Evolutionary conservation across 2,888 invertebrate species (phyloP), one percentile per base, ranked within the genome.

Genomic region (Drosophila anceps): DNA sequence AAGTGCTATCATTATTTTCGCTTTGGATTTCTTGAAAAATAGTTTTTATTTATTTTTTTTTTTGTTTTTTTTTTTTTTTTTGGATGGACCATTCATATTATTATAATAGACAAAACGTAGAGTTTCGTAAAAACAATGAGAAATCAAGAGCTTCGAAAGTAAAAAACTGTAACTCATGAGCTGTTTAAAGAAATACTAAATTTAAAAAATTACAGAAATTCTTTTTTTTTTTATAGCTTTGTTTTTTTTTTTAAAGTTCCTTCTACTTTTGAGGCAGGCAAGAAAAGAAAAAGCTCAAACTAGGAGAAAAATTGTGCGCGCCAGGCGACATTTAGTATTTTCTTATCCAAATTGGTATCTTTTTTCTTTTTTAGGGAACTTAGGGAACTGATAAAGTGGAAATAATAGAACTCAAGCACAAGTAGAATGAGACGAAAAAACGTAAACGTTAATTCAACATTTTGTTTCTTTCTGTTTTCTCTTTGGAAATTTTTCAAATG

Each of bases 1-100:
- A 92, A 92, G 93, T 93, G 92, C 93, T 93, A 93, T 93, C 93
- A 93, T 93, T 92, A 92, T 91, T 83, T 90, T 91, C 91, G 91
- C 91, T 92, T 88, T 90, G 89, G 91, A 88, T 90, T 86, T 90
- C 83, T 82, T 76, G 69, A 50, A 65, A 77, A 76, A 69, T 76
- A 69, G 80, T 81, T 88, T 81, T 82, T 73, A 76, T 70, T 82
- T n/a, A n/a, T n/a, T n/a, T n/a, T n/a, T n/a, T n/a, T n/a, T n/a
- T n/a, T n/a, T n/a, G n/a, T n/a, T n/a, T n/a, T n/a, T 81, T 88
- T 79, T 80, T 77, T 85, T 33, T 29, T 43, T 53, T 39, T 39
- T 81, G 84, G 37, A 66, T 73, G 51, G 60, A 57, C 60, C 53
- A 55, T 79, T 78, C 51, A 60, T 50, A 71, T 76, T 50, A 71